Conservation (phyloP, 2,888 invertebrate species). For the Cheilosia scutellata region DNA sequence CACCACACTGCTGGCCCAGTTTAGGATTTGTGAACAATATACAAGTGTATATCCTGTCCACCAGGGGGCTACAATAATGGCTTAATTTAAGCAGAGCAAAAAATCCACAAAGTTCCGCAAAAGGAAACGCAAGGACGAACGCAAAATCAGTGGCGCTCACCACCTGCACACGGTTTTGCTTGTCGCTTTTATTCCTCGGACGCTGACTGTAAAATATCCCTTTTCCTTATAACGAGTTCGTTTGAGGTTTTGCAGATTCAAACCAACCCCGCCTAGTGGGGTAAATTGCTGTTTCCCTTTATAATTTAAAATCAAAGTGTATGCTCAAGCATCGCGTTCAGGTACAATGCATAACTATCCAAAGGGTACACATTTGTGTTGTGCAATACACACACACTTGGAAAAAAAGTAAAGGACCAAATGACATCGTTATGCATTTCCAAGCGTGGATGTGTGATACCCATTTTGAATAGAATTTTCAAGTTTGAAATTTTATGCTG, state of each 20-base stretch:
- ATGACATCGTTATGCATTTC: neutral
- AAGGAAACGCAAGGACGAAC: slow-evolving; percentile 21
- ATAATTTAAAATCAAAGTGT: slow-evolving; percentile 66
- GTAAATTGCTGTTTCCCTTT: slow-evolving; percentile 55
- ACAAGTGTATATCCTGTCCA: slow-evolving; percentile 14
- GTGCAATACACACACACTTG: neutral
- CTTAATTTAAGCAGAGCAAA: slow-evolving; percentile 47
- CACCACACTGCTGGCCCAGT: slow-evolving; percentile 15
- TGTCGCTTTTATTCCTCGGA: neutral
- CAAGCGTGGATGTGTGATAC: neutral
- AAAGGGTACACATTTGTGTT: slow-evolving; percentile 23
- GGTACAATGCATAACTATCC: slow-evolving; percentile 19
- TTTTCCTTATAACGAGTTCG: slow-evolving; percentile 10
- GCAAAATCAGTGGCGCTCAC: slow-evolving; percentile 19
- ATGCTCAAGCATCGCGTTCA: slow-evolving; percentile 40
- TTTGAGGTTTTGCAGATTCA: slow-evolving; percentile 31
- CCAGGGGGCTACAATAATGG: slow-evolving; percentile 22
- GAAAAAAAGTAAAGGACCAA: slow-evolving; percentile 1
- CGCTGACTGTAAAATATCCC: slow-evolving; percentile 14
- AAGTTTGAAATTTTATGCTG: slow-evolving; percentile 76
- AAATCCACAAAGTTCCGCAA: slow-evolving; percentile 7
- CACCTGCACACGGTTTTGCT: slow-evolving; percentile 1
- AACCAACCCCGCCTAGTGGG: neutral
- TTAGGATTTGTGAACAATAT: slow-evolving; percentile 16
- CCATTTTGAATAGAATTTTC: slow-evolving; percentile 33